Evolutionary conservation across 35 echinoderm and acorn worm species (phyloP), one percentile per base, ranked within the genome.

Genomic region (Chiridota heheva): DNA sequence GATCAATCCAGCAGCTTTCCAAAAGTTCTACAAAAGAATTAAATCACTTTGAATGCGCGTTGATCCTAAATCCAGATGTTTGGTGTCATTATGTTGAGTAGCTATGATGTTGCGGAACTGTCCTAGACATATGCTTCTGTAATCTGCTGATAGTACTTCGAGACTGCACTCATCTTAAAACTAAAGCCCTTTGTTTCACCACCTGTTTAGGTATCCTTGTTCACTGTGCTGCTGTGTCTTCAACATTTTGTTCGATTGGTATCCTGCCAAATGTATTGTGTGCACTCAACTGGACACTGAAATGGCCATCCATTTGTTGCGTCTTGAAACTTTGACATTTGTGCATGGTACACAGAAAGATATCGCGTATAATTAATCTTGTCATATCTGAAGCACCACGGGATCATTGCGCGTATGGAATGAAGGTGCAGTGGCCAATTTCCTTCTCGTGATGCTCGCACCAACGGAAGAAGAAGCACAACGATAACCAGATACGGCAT

Each of bases 341-440:
- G 46, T 8, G 67, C 86, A 82, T 82, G 48, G 40, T 89, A 88
- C 0, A 73, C 76, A 60, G 76, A 49, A 58, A 89, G 69, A 58
- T 82, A 90, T 35, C 57, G 17, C 10, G 78, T 69, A 65, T 90
- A 83, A 35, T 90, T 83, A 13, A 49, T 37, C 12, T 77, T 68
- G 46, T 83, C 60, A 63, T 75, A 76, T 1, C 69, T 68, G 38
- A 90, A 82, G 25, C 56, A 53, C 87, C 79, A 90, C 30, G 87
- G 87, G 5, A 90, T 59, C n/a, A 82, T 4, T 34, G 12, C 16
- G 5, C 77, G 42, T 5, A 83, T 36, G 36, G 4, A 43, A 18
- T 82, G 45, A 7, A 92, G 78, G 39, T 83, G 87, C 3, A 88
- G 63, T 3, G 7, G 4, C 86, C 86, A 90, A 29, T 90, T 29